Base-by-base conservation (phyloP, 2,888 invertebrate species). In the Sarcophaga subvicina region DNA sequence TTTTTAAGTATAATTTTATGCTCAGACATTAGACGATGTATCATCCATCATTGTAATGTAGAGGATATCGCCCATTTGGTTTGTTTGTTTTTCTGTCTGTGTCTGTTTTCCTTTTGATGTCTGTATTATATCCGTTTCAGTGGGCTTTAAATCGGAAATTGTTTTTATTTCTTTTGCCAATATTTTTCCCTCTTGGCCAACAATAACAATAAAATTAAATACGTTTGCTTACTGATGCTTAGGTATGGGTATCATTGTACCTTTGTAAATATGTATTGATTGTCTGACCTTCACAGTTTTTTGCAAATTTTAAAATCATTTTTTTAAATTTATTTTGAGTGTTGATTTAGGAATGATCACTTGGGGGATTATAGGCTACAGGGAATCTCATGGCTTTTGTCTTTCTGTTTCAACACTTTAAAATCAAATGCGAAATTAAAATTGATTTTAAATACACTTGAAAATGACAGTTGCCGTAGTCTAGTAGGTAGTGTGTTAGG, bases 91-190 rank as follows among this genome's bases (percentile, higher is more conserved):
- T 37, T 37, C 37, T 66, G 66, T 14, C n/a, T 27, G 10, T 66
- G 37, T 37, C 20, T 20, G 27, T 54, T 66, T 14, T 54, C 64
- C 54, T 49, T 27, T 85, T 71, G 62, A 49, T 67, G 86, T 80
- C 86, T 83, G 59, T 79, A 64, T 80, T 77, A 86, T 86, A 76
- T 86, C 86, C 86, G 86, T 82, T 86, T 83, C 86, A 83, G 60
- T 83, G 72, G 76, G 83, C 79, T 83, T 86, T 77, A 76, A 80
- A 80, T 70, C 70, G 79, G 70, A 84, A 75, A 80, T 60, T 63
- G 22, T 63, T 72, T 83, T 45, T 11, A 62, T 63, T 64, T 22
- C 73, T 63, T 47, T 54, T 54, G 17, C 14, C 14, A 54, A 14
- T 17, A 14, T 54, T 54, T 47, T 47, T 45, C 17, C 54, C 59